Evolutionary conservation across 2,888 invertebrate species (phyloP).

Genomic region (Drosophila vallismaia): DNA sequence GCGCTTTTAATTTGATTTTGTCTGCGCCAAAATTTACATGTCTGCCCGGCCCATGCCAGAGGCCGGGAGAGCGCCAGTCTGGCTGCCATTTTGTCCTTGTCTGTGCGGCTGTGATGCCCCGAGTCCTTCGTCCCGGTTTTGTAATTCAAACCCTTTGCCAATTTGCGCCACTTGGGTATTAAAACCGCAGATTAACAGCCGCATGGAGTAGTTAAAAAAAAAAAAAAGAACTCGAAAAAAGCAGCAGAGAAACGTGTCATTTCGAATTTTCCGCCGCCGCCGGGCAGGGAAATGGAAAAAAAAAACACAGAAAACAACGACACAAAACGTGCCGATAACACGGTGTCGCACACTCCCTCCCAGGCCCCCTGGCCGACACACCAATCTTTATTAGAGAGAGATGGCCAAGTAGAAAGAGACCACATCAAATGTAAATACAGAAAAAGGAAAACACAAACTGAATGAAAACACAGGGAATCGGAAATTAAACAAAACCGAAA

Average conservation of each 20-base stretch:
- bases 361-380: conserved; percentile 13
- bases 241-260: conserved; percentile 71
- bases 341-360: conserved; percentile 72
- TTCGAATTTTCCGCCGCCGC: conserved; percentile 68
- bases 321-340: conserved; percentile 81
- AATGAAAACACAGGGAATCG: conserved; percentile 65
- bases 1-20: conserved; percentile 75
- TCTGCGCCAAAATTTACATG: conserved; percentile 72
- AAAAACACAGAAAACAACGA: conserved; percentile 34
- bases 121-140: conserved; percentile 22
- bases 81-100: conserved; percentile 50
- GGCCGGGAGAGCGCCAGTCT: conserved; percentile 34
- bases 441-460: conserved; percentile 41
- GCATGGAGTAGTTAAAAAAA: conserved; percentile 73
- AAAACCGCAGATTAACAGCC: conserved; percentile 79
- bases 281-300: conserved; percentile 33
- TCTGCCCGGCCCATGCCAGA: conserved; percentile 39
- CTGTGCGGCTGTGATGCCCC: conserved; percentile 18
- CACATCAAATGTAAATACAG: conserved; percentile 62
- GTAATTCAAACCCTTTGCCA: conserved; percentile 74
- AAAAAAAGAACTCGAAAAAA: conserved; percentile 10
- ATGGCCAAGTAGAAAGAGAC: conserved; percentile 6
- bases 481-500: conserved; percentile 79
- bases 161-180: conserved; percentile 77
- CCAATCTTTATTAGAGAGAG: conserved; percentile 37